Evolutionary conservation across 2,888 invertebrate genomes (phyloP), one percentile per base, ranked within the genome.

Genomic region (Melipona bicolor): DNA sequence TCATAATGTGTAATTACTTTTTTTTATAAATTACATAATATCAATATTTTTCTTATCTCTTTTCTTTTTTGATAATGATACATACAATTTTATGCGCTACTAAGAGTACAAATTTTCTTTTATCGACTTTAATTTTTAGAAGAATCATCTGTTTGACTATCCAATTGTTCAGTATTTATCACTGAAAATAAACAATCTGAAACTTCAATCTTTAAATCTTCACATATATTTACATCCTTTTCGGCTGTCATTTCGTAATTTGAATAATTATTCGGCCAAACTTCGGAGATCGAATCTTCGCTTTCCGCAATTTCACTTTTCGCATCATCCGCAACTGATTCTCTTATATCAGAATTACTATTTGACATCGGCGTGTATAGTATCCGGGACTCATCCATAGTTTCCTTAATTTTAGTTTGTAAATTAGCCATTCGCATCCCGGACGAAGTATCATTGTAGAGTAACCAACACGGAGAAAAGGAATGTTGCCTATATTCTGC

Each of bases 401-500:
- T 24, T 6, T 83, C 73, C 6, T 77, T 77, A 21, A 72, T 11
- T 52, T 71, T 76, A 32, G 49, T 74, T 69, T 85, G 79, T 27
- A 78, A 54, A 79, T 90, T 91, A n/a, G 89, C 85, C 91, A 92
- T 90, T 81, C 82, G 83, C 85, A 88, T 86, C 21, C 92, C 92
- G 27, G 87, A 85, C 19, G 90, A 85, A 1, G 91, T 80, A 59
- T 92, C 93, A 36, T 91, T 90, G 64, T 92, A 94, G 0, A 94
- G 64, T 70, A 93, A 74, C 78, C 91, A 89, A 56, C 92, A 90
- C 0, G 94, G 87, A 4, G 89, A 87, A 69, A 94, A 93, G 21
- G 89, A 90, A 64, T 93, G 92, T 61, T 91, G 91, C 27, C 93
- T 89, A 13, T 87, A 86, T 73, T 91, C 91, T 3, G 91, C 91